Base-by-base conservation (phyloP, 1,140 invertebrate species). In the Drosophila santomea region DNA sequence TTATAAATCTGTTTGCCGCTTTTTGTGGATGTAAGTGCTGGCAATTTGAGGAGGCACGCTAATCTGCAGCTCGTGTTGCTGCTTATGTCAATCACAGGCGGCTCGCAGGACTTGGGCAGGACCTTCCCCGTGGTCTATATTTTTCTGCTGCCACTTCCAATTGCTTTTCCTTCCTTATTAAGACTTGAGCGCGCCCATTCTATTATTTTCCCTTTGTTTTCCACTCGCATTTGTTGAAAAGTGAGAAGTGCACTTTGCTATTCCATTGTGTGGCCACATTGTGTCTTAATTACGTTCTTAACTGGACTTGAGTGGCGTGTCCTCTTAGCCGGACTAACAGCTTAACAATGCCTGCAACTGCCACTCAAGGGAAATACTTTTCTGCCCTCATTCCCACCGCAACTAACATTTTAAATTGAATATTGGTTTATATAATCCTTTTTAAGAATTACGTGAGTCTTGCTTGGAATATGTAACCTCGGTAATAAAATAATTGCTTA, bases 221-320 rank as follows among this genome's bases (percentile, higher is more conserved):
- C 62, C 80, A 58, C 45, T 58, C 61, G 72, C 71, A 78, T 76
- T 86, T 82, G 76, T 69, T 89, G 68, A 74, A 84, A 69, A 79
- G 68, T 68, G 76, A 60, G 54, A 84, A 89, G 77, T 89, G 84
- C 84, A 84, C 80, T 89, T 66, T 64, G 51, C 55, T 44, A 25
- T 59, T 55, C 52, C 69, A 76, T 79, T 86, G 75, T 86, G 69
- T 79, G 59, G 60, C 60, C 56, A 68, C 83, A 79, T 86, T 86
- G 83, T 86, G 80, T 80, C 78, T 86, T 86, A 86, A 86, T 86
- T 86, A 83, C 74, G 75, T 63, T 69, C 79, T 77, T 79, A 83
- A 86, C 79, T 79, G 73, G 62, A 66, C 73, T 75, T 67, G 73
- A 75, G 73, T 75, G 72, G 73, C 72, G 62, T 75, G 61, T 75